Percentiles rank a stretch among this genome's conserved stretches.
Evolutionary conservation across 2,888 invertebrate genomes (phyloP).

Genomic region (Leptopilina myrica): DNA sequence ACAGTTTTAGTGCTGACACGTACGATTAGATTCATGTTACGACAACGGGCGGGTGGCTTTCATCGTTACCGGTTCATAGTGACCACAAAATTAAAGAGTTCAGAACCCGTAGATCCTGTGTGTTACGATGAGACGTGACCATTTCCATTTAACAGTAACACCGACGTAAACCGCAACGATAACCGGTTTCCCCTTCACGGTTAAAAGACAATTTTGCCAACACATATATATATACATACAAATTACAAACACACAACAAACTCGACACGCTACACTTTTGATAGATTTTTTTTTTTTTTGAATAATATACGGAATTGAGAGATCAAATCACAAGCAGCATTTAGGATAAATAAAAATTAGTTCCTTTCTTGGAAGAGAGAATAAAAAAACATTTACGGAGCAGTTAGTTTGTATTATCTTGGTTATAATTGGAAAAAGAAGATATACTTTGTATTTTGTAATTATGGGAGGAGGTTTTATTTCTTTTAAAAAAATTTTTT

Average conservation of each 20-base stretch:
- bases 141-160: constrained; percentile 36
- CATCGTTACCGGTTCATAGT: constrained; percentile 25
- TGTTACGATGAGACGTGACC: constrained; percentile 37
- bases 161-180: constrained; percentile 30
- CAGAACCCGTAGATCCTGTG: constrained; percentile 32
- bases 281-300: not conserved
- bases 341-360: not conserved
- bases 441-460: no score
- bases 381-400: no score
- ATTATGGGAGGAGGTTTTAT: no score
- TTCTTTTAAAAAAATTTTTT: no score
- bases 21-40: constrained; percentile 31
- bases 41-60: constrained; percentile 23
- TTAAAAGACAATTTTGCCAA: constrained; percentile 21
- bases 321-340: not conserved
- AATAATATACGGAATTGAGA: not conserved
- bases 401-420: no score
- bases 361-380: no score
- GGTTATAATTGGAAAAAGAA: no score
- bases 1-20: constrained; percentile 21
- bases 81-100: constrained; percentile 30
- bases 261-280: constrained; percentile 17
- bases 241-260: no score
- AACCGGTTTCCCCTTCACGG: constrained; percentile 22
- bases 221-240: not conserved